These are phyloP conservation scores for Euwallacea similis DNA, from an alignment of 1,140 invertebrate species.

Conservation along the genomic window DNA sequence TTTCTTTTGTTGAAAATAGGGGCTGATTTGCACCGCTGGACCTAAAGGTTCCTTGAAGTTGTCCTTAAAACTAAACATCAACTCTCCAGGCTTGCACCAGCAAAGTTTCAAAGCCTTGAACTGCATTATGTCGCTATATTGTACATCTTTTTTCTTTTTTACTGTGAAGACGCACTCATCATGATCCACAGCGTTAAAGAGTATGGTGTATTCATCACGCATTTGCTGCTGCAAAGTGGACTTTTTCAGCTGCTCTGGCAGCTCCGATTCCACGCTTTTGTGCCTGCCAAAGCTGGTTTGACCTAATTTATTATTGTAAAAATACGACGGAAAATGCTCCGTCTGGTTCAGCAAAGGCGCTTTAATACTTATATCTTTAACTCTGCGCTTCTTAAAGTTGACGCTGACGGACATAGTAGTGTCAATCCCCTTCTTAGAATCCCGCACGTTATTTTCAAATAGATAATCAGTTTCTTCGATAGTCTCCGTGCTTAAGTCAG, in stretches of 20 bases:
- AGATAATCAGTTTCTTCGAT: constrained; percentile 38
- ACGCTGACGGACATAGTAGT: constrained; percentile 37
- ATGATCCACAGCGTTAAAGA: constrained; percentile 10
- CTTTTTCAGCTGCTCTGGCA: too few species aligned
- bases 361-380: constrained; percentile 4
- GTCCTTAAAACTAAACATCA: too few species aligned
- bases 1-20: too few species aligned
- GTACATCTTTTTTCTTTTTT: constrained; percentile 3
- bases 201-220: constrained; percentile 15
- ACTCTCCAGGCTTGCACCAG: too few species aligned
- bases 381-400: constrained; percentile 33
- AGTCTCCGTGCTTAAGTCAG: constrained; percentile 6
- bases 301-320: constrained; percentile 20
- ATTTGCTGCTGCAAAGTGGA: background rate
- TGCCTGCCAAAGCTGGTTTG: constrained; percentile 10
- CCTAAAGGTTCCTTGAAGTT: too few species aligned
- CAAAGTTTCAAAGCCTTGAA: background rate
- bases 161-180: background rate
- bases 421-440: constrained; percentile 22
- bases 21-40: too few species aligned
- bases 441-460: constrained; percentile 33
- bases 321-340: background rate
- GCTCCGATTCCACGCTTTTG: background rate
- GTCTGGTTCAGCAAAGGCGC: constrained; percentile 14
- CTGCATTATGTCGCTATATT: too few species aligned